Evolutionary conservation across 2,113 vertebrate genomes (phyloP), one percentile per base, ranked within the genome.

Genomic region (Pionites leucogaster): DNA sequence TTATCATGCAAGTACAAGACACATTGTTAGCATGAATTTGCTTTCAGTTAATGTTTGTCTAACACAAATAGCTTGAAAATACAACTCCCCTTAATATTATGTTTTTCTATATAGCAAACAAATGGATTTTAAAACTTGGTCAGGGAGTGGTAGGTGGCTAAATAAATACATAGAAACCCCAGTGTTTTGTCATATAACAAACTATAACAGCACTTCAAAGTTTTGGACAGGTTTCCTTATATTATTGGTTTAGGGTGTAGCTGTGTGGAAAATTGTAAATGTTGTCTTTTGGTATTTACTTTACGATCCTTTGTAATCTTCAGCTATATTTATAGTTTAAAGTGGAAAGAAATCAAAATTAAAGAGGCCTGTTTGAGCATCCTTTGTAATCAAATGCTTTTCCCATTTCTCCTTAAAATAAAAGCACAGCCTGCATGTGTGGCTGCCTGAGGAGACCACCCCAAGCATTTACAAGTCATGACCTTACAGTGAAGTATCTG

Each of bases 241-340:
- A 78, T 93, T 94, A 85, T 87, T 92, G 85, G 95, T 95, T 97
- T 92, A 74, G 95, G 94, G 91, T 64, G 93, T 96, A 95, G 68
- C 97, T 95, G 55, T 74, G 60, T 89, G 80, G 88, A 96, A 81
- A 89, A 92, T 12, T 64, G 49, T 90, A 95, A 95, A 95, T 95
- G 93, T 71, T 91, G 85, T 88, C 89, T 93, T 97, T 93, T 77
- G 78, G 89, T 97, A 94, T 96, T 97, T 76, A 86, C 91, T 95
- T 96, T 93, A 68, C n/a, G 88, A 63, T 46, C 23, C 95, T 90
- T 86, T 96, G 88, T 95, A 96, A 96, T 95, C 89, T 94, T 90
- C 74, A 55, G 65, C 76, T 95, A 31, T 92, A 97, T 97, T 97
- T 96, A 94, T 96, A 97, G 64, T 29, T 28, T 81, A 39, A 31